phyloP scores from a whole-genome alignment of 2,888 invertebrate genomes.

The Tinea trinotella region DNA sequence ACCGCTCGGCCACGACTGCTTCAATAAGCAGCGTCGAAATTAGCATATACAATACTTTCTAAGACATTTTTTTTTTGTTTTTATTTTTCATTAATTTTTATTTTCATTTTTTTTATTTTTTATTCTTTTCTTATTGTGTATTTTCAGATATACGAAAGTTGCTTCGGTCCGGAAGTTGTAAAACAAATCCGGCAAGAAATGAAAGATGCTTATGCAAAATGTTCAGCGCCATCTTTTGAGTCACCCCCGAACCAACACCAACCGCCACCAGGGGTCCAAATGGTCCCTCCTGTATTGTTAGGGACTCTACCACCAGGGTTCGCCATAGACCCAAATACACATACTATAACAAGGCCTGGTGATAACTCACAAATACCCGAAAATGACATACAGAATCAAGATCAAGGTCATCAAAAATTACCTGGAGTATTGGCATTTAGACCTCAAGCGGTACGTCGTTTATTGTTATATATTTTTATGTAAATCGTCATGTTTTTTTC shows the following conservation, averaged over 20 bases:
- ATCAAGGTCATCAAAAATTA: slow-evolving; percentile 52
- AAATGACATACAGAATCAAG: slow-evolving; percentile 40
- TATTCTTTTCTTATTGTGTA: slow-evolving; percentile 16
- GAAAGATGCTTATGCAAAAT: slow-evolving; percentile 77
- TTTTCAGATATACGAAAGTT: slow-evolving; percentile 78
- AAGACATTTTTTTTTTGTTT: neutral
- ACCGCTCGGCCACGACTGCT: slow-evolving; percentile 90
- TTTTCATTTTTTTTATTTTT: slow-evolving; percentile 5
- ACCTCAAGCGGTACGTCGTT: slow-evolving; percentile 55
- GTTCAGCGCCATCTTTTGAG: slow-evolving; percentile 66
- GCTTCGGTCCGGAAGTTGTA: slow-evolving; percentile 77
- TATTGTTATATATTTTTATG: too few relatives aligned
- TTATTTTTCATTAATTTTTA: slow-evolving; percentile 3
- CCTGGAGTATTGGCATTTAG: slow-evolving; percentile 71
- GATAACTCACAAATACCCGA: slow-evolving; percentile 50
- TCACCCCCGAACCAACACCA: slow-evolving; percentile 41
- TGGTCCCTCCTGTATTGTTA: slow-evolving; percentile 49
- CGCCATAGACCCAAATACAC: slow-evolving; percentile 55
- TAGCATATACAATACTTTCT: neutral
- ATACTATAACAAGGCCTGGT: slow-evolving; percentile 56
- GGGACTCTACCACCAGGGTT: slow-evolving; percentile 59
- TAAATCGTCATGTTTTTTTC: too few relatives aligned
- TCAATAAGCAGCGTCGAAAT: fast-evolving
- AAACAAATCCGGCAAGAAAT: slow-evolving; percentile 78
- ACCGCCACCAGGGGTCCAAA: neutral